These are phyloP conservation scores for Callionymus lyra DNA, from an alignment of 2,113 vertebrate species.

Conservation along the genomic window DNA sequence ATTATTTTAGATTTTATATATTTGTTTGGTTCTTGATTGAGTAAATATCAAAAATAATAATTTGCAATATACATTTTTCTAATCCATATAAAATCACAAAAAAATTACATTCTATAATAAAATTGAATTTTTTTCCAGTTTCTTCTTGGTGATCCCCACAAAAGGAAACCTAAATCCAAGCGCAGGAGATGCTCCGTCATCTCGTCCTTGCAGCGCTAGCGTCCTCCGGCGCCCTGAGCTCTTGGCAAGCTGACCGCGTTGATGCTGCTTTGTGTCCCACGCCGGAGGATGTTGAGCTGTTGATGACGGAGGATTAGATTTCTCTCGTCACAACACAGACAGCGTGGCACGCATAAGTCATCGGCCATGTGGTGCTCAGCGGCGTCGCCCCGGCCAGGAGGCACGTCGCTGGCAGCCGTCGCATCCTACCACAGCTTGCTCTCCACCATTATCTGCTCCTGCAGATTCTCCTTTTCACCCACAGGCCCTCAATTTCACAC, in stretches of 20 bases:
- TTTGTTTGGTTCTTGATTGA: too few species aligned
- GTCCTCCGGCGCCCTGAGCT: background rate
- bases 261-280: conserved; percentile 14
- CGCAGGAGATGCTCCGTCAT: too few species aligned
- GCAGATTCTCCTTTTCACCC: conserved; percentile 45
- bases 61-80: too few species aligned
- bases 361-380: conserved; percentile 19
- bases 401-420: conserved; percentile 14
- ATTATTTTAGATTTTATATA: too few species aligned
- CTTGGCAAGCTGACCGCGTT: conserved; percentile 3
- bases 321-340: conserved; percentile 25
- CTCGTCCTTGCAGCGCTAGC: background rate
- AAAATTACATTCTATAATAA: too few species aligned
- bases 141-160: too few species aligned
- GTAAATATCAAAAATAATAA: too few species aligned
- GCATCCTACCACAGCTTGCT: conserved; percentile 13
- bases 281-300: conserved; percentile 17
- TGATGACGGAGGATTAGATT: conserved; percentile 27
- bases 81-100: too few species aligned
- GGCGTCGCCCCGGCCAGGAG: conserved; percentile 15
- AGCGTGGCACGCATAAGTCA: conserved; percentile 22
- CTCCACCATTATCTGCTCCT: conserved; percentile 31
- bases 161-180: too few species aligned
- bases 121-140: too few species aligned
- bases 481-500: conserved; percentile 45